These are phyloP conservation scores for Eupleurogrammus muticus DNA, from an alignment of 2,797 vertebrate genomes.

Conservation along the genomic window DNA sequence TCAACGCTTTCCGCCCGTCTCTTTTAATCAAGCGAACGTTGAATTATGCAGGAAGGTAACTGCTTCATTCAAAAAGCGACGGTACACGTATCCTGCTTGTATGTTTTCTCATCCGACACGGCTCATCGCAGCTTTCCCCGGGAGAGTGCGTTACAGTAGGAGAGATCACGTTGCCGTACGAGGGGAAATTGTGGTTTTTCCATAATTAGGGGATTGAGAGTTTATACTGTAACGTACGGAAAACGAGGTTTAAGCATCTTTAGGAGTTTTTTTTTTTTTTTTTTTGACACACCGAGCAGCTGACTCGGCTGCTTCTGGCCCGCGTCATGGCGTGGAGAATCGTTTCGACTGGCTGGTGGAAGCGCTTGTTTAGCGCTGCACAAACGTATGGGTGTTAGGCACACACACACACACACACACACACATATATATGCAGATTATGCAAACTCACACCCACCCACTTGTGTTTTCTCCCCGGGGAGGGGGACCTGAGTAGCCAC, in stretches of 20 bases:
- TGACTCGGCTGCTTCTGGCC: conserved; percentile 37
- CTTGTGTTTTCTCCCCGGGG: conserved; percentile 5
- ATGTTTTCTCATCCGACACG: not conserved
- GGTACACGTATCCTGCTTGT: not conserved
- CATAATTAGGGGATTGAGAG: not conserved
- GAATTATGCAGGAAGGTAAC: not conserved
- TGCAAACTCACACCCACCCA: conserved; percentile 24
- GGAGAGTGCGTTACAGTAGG: not conserved
- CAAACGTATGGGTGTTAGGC: conserved; percentile 38
- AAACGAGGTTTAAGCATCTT: conserved; percentile 17
- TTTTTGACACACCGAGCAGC: conserved; percentile 35
- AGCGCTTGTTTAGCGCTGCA: not conserved
- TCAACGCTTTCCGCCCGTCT: not conserved
- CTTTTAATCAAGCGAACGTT: not conserved
- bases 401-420: not conserved
- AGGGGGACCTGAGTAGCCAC: conserved; percentile 1
- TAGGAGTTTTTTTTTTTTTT: no score
- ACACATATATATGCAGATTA: conserved; percentile 12
- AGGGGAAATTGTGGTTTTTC: not conserved
- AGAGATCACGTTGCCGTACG: no score
- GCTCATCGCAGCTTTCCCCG: not conserved
- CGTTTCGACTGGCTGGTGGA: conserved; percentile 14
- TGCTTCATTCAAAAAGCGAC: not conserved
- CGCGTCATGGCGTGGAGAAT: conserved; percentile 28
- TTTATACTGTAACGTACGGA: not conserved